Evolutionary conservation across 1,140 invertebrate genomes (phyloP).

Genomic region (Eriocheir sinensis): DNA sequence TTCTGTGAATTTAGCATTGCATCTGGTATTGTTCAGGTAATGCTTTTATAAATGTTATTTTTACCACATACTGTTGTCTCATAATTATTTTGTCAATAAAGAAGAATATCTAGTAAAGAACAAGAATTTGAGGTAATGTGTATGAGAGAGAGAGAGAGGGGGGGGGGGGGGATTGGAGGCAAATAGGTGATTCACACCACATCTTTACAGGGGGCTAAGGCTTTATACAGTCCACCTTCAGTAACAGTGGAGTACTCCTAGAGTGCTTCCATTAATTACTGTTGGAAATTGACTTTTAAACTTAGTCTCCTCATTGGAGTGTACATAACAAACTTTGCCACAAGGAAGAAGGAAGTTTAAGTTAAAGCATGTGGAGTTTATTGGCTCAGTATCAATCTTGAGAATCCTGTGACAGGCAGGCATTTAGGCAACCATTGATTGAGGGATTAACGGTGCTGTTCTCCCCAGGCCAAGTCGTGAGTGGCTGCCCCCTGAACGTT

Average conservation of each 20-base stretch:
- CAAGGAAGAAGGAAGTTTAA: neutral
- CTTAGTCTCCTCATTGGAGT: too few species aligned
- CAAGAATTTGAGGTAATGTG: neutral
- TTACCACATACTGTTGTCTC: neutral
- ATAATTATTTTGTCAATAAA: neutral
- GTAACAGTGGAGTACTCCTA: neutral
- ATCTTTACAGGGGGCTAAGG: neutral
- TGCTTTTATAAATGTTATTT: neutral
- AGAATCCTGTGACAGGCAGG: neutral
- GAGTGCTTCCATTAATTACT: neutral
- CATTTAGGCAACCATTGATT: conserved; percentile 56
- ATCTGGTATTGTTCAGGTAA: neutral
- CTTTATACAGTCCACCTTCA: neutral
- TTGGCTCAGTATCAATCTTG: conserved; percentile 1
- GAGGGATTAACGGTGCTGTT: conserved; percentile 71
- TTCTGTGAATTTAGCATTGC: neutral
- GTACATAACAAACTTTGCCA: too few species aligned
- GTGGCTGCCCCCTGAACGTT: conserved; percentile 69
- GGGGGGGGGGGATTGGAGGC: too few species aligned
- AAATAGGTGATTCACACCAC: neutral
- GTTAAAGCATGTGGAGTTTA: neutral
- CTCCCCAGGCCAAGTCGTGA: conserved; percentile 73
- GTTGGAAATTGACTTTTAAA: neutral
- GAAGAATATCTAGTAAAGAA: neutral
- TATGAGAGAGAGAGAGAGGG: neutral